Conservation (phyloP, 2,888 invertebrate genomes). For the Dendrolimus houi region DNA sequence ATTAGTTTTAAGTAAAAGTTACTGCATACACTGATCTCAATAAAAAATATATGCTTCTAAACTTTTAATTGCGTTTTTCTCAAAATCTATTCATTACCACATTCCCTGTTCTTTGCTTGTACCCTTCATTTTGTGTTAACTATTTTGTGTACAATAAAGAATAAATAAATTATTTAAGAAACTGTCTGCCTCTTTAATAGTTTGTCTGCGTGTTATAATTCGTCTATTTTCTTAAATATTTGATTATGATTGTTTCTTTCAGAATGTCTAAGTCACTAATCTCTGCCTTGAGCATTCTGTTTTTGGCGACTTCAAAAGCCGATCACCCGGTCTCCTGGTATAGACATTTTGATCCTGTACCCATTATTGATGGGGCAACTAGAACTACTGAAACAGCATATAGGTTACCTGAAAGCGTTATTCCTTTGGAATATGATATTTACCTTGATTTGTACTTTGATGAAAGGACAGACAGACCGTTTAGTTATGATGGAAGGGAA, state of each 20-base stretch:
- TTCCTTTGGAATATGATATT: slow-evolving; percentile 58
- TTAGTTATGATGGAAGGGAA: slow-evolving; percentile 52
- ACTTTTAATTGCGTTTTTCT: too few species aligned
- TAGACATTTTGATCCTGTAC: slow-evolving; percentile 36
- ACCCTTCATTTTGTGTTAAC: too few species aligned
- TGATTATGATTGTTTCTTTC: slow-evolving; percentile 19
- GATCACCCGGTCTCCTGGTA: slow-evolving; percentile 44
- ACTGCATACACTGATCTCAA: too few species aligned
- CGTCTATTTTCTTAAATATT: too few species aligned
- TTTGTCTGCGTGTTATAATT: too few species aligned
- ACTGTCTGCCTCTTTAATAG: too few species aligned
- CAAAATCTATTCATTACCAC: too few species aligned
- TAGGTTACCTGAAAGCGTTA: slow-evolving; percentile 48
- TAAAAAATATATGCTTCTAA: too few species aligned
- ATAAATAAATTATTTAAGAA: too few species aligned
- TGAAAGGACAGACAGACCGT: slow-evolving; percentile 45
- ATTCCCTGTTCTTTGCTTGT: too few species aligned
- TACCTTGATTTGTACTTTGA: slow-evolving; percentile 54
- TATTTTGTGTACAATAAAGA: too few species aligned
- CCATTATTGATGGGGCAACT: slow-evolving; percentile 12
- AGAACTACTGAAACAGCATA: slow-evolving; percentile 36
- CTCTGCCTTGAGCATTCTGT: slow-evolving; percentile 22
- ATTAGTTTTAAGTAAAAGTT: too few species aligned
- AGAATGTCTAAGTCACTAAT: slow-evolving; percentile 36
- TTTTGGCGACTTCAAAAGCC: slow-evolving; percentile 26